Conservation (phyloP, 2,888 invertebrate genomes). For the Allophyes oxyacanthae region DNA sequence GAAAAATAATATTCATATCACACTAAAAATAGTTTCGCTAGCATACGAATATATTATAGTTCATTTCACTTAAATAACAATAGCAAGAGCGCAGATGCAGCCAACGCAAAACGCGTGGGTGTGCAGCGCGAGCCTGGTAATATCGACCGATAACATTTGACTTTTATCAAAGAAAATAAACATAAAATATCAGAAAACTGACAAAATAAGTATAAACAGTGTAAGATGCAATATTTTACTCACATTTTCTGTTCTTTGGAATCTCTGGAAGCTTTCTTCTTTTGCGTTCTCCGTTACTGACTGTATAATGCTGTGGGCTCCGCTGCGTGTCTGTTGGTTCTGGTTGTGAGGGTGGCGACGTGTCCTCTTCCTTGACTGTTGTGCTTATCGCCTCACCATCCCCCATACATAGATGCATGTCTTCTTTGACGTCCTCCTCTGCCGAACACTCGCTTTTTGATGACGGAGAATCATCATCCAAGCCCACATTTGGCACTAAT, state of each 20-base stretch:
- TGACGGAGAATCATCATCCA: conserved; percentile 95
- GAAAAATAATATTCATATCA: too few relatives aligned
- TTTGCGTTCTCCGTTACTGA: conserved; percentile 90
- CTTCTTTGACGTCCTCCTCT: conserved; percentile 86
- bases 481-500: conserved; percentile 94
- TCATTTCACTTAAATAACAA: conserved; percentile 6
- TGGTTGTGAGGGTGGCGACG: conserved; percentile 70
- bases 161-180: conserved; percentile 5
- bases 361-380: conserved; percentile 59
- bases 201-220: background rate
- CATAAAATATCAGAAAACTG: background rate
- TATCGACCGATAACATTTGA: too few relatives aligned
- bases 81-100: conserved; percentile 65
- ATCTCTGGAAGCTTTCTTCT: conserved; percentile 96
- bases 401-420: conserved; percentile 84
- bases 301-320: conserved; percentile 79
- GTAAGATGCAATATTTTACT: conserved; percentile 68
- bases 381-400: conserved; percentile 79
- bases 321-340: conserved; percentile 72
- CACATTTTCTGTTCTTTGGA: conserved; percentile 96
- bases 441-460: conserved; percentile 93
- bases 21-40: conserved; percentile 37
- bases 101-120: conserved; percentile 16
- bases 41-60: conserved; percentile 4
- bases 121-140: conserved; percentile 35